Evolutionary conservation across 2,888 invertebrate genomes (phyloP).

Genomic region (Agonopterix heracliana): DNA sequence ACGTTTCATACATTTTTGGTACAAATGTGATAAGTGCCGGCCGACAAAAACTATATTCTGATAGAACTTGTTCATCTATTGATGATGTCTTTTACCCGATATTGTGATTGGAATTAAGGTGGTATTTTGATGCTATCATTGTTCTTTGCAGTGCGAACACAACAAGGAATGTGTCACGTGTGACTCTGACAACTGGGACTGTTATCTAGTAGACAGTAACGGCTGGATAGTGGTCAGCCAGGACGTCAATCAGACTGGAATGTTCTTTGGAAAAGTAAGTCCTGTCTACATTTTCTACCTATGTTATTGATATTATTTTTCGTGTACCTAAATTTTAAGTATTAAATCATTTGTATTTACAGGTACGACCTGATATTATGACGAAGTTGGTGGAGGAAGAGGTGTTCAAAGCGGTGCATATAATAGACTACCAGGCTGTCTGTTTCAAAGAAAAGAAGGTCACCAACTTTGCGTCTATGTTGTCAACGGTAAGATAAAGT

Average conservation of each 20-base stretch:
- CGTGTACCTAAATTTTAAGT: neutral
- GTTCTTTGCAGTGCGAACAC: constrained; percentile 58
- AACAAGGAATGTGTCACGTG: constrained; percentile 68
- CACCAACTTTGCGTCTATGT: constrained; percentile 75
- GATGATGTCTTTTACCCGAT: neutral
- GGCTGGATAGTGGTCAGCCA: constrained; percentile 91
- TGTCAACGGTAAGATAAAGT: constrained; percentile 75
- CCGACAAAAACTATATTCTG: too few relatives aligned
- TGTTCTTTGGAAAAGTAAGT: constrained; percentile 88
- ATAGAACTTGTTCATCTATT: neutral
- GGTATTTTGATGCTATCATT: neutral
- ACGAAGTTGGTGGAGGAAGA: constrained; percentile 81
- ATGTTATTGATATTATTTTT: neutral
- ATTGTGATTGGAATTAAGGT: neutral
- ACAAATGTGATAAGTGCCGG: too few relatives aligned
- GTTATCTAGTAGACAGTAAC: constrained; percentile 92
- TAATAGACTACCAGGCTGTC: constrained; percentile 93
- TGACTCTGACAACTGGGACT: constrained; percentile 80
- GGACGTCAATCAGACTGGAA: constrained; percentile 82
- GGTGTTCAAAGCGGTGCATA: constrained; percentile 83
- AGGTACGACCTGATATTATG: constrained; percentile 84
- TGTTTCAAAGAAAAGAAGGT: constrained; percentile 84
- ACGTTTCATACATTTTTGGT: neutral
- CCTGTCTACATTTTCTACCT: neutral
- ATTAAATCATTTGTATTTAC: constrained; percentile 9